Evolutionary conservation across 2,888 invertebrate species (phyloP), one percentile per base, ranked within the genome.

Genomic region (Calephelis perditalis): DNA sequence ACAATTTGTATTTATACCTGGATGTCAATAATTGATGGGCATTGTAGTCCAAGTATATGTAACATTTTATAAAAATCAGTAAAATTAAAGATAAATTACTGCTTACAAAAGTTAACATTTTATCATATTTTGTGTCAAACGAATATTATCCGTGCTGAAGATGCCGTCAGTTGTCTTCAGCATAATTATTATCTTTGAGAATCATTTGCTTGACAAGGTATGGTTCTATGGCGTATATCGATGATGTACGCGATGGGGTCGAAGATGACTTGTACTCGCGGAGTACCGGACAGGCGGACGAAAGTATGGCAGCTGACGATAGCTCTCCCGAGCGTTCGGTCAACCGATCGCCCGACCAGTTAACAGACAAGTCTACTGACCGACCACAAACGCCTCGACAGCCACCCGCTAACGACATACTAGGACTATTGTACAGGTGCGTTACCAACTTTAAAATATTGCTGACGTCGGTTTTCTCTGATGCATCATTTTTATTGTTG

Each of bases 161-260:
- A 45, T n/a, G 6, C 7, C 10, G 11, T 49, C 2, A 49, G 49
- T 49, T 15, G 15, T 15, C 52, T 9, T 15, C 9, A 26, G 6
- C 8, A 40, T 40, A 40, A 40, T 7, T 40, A 35, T 11, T 26
- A 26, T 54, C 35, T 26, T 54, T 56, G 56, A 56, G 35, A n/a
- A 37, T 55, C n/a, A 26, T 54, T 58, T 58, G 58, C 49, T 49
- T 58, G 54, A 54, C 44, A 59, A 59, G 59, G 59, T 94, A 93
- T 83, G 92, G 92, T 36, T 86, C 86, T 56, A 82, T 91, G 82
- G 81, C 84, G 69, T 91, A 72, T 72, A 91, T 91, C 63, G 91
- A 91, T 73, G 89, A 90, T 74, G 78, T 86, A 56, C 73, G 75
- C 35, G 83, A 79, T n/a, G 86, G 84, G 15, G 80, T 84, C 7